Evolutionary conservation across 1,140 invertebrate species (phyloP).

Genomic region (Acromyrmex charruanus): DNA sequence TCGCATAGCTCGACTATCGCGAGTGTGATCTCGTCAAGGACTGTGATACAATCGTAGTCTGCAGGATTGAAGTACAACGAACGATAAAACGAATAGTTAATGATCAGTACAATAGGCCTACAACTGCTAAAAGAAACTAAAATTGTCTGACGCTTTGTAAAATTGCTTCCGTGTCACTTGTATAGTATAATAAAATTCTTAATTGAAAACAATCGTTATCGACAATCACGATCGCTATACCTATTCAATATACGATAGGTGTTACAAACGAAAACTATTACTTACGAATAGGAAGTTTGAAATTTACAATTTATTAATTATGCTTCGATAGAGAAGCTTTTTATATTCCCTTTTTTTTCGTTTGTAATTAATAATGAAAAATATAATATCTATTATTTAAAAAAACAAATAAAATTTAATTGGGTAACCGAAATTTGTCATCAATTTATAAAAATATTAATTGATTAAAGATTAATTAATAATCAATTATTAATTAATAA

Average conservation of each 20-base stretch:
- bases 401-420: neutral
- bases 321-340: neutral
- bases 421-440: neutral
- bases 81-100: conserved; percentile 58
- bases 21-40: conserved; percentile 70
- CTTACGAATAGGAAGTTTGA: neutral
- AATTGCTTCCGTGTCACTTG: conserved; percentile 44
- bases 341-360: neutral
- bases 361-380: neutral
- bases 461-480: neutral
- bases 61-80: conserved; percentile 73
- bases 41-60: conserved; percentile 75
- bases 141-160: conserved; percentile 53
- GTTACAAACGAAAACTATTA: neutral
- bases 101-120: conserved; percentile 38
- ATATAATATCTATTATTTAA: neutral
- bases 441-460: neutral
- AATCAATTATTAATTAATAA: neutral
- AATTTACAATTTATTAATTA: neutral
- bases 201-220: conserved; percentile 26
- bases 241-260: conserved; percentile 18
- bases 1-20: conserved; percentile 59
- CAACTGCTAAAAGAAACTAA: neutral
- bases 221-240: conserved; percentile 35
- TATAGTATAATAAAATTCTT: conserved; percentile 24